These are phyloP conservation scores for Drosophila sp. DNA, from an alignment of 1,140 invertebrate genomes.

Conservation along the genomic window DNA sequence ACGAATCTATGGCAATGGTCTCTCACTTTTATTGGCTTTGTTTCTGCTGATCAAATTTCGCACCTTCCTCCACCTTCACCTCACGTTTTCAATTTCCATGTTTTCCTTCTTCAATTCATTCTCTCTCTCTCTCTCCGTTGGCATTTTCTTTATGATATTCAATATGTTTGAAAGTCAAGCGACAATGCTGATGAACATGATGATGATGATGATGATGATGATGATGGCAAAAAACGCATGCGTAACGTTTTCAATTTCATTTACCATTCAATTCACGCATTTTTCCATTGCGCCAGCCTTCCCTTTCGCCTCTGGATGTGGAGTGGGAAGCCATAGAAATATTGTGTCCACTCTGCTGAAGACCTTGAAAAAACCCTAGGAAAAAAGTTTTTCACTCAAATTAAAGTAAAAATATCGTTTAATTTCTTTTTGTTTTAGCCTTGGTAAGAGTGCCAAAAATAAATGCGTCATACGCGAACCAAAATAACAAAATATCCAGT, in stretches of 20 bases:
- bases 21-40: slow-evolving; percentile 73
- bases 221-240: slow-evolving; percentile 58
- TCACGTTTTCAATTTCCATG: slow-evolving; percentile 73
- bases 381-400: background rate
- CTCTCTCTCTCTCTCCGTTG: slow-evolving; percentile 18
- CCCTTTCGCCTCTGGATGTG: background rate
- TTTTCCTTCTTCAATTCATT: slow-evolving; percentile 24
- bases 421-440: slow-evolving; percentile 29
- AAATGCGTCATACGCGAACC: slow-evolving; percentile 41
- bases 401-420: background rate
- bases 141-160: slow-evolving; percentile 57
- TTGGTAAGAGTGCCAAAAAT: slow-evolving; percentile 67
- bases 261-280: slow-evolving; percentile 45
- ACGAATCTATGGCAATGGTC: slow-evolving; percentile 58
- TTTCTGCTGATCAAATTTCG: slow-evolving; percentile 42
- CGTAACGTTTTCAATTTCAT: slow-evolving; percentile 81
- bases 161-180: slow-evolving; percentile 65
- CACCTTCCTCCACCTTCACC: slow-evolving; percentile 19
- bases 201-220: background rate
- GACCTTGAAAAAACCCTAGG: slow-evolving; percentile 10
- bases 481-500: slow-evolving; percentile 46
- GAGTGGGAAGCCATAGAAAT: slow-evolving; percentile 16
- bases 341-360: background rate
- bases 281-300: slow-evolving; percentile 14
- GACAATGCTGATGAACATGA: slow-evolving; percentile 16